Evolutionary conservation across 2,113 vertebrate species (phyloP), one percentile per base, ranked within the genome.

Genomic region (Megaceryle torquata): DNA sequence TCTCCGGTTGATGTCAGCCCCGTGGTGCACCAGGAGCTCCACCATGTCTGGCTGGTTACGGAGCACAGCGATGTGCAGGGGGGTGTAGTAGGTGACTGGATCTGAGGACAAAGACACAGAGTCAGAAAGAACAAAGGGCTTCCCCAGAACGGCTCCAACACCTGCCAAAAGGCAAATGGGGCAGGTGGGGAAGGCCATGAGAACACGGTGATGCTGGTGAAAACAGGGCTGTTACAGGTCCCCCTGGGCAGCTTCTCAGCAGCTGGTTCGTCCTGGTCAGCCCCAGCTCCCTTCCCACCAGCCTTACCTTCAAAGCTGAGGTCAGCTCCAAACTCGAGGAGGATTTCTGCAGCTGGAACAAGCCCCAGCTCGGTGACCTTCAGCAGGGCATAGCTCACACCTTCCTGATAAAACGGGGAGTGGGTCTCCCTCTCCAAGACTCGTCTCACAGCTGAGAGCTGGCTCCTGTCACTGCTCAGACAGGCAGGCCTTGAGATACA

Each of bases 21-120:
- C 99, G 0, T 98, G 98, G 6, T 43, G 97, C 51, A 98, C 98
- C 93, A 99, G 95, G 51, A 99, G 96, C 93, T 98, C 98, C 95
- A 99, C 98, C 98, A 98, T 97, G 72, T 97, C 98, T 0, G 98
- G 98, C 96, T 98, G 98, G 97, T 98, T 99, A 39, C 98, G 98
- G 67, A 99, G 96, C 92, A 99, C 98, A 0, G 99, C 99, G 0
- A 99, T 98, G 86, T 99, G 99, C 65, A 99, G 96, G 3, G 99
- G 98, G 0, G 98, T 99, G 98, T 99, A 99, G 96, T 99, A 99
- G 1, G 99, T 99, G 68, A 99, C 99, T 0, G 99, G 99, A 91
- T 99, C 99, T 99, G 96, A 28, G 61, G 41, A n/a, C 9, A 67
- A 44, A 53, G 69, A 18, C 18, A 37, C 48, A 19, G 24, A 5